Conservation (phyloP, 2,113 vertebrate species). For the Colius striatus region DNA sequence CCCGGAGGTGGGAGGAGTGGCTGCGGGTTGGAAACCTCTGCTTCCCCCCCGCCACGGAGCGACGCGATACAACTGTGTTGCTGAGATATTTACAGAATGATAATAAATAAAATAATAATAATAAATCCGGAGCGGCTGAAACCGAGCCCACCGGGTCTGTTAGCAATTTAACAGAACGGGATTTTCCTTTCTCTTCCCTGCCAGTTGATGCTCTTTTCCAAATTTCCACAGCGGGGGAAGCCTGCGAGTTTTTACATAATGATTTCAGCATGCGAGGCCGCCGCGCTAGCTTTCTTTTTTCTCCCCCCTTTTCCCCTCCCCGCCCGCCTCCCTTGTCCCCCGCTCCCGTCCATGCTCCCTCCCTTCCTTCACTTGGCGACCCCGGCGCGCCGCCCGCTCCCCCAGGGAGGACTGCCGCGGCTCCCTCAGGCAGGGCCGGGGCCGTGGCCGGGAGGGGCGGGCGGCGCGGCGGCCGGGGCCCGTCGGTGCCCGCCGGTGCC, state of each 20-base stretch:
- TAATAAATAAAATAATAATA: conserved; percentile 51
- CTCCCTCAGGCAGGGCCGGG: not conserved
- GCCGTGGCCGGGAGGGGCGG: not conserved
- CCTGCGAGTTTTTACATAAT: conserved; percentile 77
- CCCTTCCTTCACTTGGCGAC: not conserved
- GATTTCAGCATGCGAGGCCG: conserved; percentile 76
- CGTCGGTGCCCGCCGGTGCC: not conserved
- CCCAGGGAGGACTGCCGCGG: not conserved
- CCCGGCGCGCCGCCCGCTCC: not conserved
- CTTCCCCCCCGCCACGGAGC: not conserved
- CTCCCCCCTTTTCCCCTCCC: not conserved
- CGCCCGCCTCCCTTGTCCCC: not conserved
- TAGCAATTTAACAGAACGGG: conserved; percentile 81
- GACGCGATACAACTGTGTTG: conserved; percentile 15
- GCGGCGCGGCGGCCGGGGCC: not conserved
- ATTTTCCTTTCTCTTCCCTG: conserved; percentile 81
- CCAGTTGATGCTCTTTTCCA: conserved; percentile 80
- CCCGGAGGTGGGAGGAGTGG: not conserved
- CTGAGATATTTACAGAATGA: conserved; percentile 62
- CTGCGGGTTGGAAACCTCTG: not conserved
- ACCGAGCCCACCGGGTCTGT: conserved; percentile 66
- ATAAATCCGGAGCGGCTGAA: conserved; percentile 56
- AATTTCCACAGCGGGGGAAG: conserved; percentile 84
- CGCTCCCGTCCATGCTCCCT: not conserved
- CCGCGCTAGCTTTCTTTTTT: not conserved